phyloP scores from a whole-genome alignment of 2,797 vertebrate species.

The Aldrovandia affinis region DNA sequence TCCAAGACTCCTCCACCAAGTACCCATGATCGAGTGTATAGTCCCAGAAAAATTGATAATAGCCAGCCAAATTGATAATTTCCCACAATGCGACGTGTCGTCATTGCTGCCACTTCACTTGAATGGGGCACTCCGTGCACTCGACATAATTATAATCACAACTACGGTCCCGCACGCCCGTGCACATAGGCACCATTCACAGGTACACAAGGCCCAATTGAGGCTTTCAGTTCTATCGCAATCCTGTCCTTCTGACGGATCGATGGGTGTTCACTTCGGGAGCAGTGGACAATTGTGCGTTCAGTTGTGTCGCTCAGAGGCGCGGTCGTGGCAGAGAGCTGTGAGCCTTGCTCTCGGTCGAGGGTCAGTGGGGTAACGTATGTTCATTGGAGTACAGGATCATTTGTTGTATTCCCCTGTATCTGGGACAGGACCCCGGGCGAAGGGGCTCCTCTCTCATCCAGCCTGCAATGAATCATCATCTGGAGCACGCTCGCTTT shows the following conservation, averaged over 20 bases:
- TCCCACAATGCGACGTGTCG: too few relatives aligned
- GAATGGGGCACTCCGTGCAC: neutral
- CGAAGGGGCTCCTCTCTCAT: neutral
- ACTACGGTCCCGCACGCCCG: neutral
- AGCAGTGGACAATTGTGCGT: neutral
- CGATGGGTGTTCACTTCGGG: too few relatives aligned
- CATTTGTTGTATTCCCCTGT: neutral
- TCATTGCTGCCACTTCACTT: neutral
- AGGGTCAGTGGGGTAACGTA: neutral
- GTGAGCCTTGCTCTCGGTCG: neutral
- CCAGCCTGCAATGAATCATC: conserved; percentile 24
- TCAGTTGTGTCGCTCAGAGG: neutral
- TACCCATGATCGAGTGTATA: conserved; percentile 37
- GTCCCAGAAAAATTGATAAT: too few relatives aligned
- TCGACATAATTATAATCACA: neutral
- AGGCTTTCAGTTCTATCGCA: neutral
- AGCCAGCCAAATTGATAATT: too few relatives aligned
- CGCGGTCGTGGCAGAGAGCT: neutral
- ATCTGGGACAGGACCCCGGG: conserved; percentile 14
- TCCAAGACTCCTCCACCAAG: too few relatives aligned
- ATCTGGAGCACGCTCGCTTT: conserved; percentile 38
- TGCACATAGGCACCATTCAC: neutral
- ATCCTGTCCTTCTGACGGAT: neutral
- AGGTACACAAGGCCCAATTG: neutral
- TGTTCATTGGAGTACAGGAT: neutral